Evolutionary conservation across 2,888 invertebrate genomes (phyloP), one percentile per base, ranked within the genome.

Genomic region (Horisme vitalbata): DNA sequence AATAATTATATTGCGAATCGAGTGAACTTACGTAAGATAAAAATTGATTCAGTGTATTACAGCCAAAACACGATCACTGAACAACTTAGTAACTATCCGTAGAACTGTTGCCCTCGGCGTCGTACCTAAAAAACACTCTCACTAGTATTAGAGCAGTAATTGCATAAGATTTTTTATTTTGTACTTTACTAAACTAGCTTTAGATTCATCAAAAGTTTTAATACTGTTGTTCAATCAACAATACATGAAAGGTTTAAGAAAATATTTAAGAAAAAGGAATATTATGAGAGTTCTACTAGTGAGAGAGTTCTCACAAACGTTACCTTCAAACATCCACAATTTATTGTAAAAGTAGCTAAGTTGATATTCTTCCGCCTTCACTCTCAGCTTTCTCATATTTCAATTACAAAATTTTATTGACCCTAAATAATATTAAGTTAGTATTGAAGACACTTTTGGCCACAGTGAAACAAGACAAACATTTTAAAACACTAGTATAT

Each of bases 111-210:
- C 6, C 6, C 24, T 30, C 31, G 20, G 18, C 32, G 30, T 43
- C 30, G 36, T 36, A 33, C 32, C 46, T 30, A 35, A 46, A 13
- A 46, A 49, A 56, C 24, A 30, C 37, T 35, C 44, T 75, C 80
- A 75, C 80, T 61, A 18, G 18, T 52, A 69, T 79, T 77, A 80
- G 77, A 78, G 75, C 72, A 69, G 65, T 70, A 55, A 32, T 45
- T 48, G 48, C 11, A 23, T 18, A 24, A 35, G 18, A 33, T 27
- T 30, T 36, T 24, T 37, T 43, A 38, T 28, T 75, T 78, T 75
- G 77, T 75, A 75, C 73, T 73, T 67, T 68, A 64, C 55, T 38
- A 43, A 36, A 43, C 58, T 54, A 58, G 53, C 49, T 61, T 58
- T 45, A 55, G 35, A 49, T 37, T 49, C 26, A 26, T 52, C 26